These are phyloP conservation scores for Colaptes auratus DNA, from an alignment of 2,113 vertebrate genomes.

Conservation along the genomic window DNA sequence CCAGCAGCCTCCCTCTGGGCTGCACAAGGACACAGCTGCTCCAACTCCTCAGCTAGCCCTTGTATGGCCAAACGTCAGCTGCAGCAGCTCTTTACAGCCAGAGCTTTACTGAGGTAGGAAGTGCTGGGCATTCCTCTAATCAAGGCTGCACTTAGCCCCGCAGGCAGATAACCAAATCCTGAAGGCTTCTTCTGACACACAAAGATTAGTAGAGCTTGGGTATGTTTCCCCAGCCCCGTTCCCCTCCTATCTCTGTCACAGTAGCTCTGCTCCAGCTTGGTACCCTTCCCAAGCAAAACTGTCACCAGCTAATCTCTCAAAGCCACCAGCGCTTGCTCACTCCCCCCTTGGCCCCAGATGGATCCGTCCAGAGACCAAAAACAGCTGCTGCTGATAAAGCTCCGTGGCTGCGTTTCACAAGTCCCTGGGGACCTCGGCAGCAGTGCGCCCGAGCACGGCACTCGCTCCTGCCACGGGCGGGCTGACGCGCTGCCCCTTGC, in stretches of 20 bases:
- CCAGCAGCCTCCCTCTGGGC: not conserved
- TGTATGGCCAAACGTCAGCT: not conserved
- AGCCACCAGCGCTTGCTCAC: not conserved
- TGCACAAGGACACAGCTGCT: slow-evolving; percentile 62
- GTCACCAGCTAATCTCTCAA: slow-evolving; percentile 49
- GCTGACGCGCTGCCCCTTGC: not conserved
- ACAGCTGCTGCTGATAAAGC: slow-evolving; percentile 63
- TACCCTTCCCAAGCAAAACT: not conserved
- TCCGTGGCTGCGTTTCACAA: slow-evolving; percentile 7
- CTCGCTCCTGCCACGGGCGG: not conserved
- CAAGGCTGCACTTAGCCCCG: not conserved
- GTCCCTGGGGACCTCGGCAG: slow-evolving; percentile 1
- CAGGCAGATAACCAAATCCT: slow-evolving; percentile 11
- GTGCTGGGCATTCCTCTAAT: not conserved
- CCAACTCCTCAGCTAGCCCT: slow-evolving; percentile 30
- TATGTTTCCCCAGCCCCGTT: not conserved
- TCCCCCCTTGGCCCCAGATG: not conserved
- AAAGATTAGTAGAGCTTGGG: not conserved
- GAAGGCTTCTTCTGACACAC: not conserved
- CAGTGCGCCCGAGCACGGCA: not conserved
- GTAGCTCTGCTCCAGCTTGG: not conserved
- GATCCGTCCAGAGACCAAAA: slow-evolving; percentile 12
- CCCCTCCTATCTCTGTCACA: not conserved
- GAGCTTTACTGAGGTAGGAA: not conserved
- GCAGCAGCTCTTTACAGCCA: not conserved